These are phyloP conservation scores for Regulus satrapa DNA, from an alignment of 2,113 vertebrate species.

Conservation along the genomic window DNA sequence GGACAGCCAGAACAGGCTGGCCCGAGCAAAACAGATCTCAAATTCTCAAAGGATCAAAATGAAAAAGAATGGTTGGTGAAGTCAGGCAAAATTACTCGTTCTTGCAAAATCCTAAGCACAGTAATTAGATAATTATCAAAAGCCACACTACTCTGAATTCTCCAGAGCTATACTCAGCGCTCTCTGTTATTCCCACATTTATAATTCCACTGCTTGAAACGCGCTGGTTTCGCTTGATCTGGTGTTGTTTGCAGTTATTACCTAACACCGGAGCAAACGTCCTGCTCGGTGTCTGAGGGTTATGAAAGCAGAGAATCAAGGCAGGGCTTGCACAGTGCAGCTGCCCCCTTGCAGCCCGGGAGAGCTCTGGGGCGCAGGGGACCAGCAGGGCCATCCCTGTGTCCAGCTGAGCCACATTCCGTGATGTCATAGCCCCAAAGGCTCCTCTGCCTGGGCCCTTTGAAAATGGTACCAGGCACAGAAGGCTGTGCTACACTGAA, in stretches of 20 bases:
- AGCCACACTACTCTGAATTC: not conserved
- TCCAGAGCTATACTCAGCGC: not conserved
- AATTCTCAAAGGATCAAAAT: not conserved
- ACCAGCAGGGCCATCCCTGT: not conserved
- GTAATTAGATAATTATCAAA: not conserved
- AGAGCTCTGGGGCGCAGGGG: not conserved
- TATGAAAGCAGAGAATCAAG: not conserved
- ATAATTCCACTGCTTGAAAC: not conserved
- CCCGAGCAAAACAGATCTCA: not conserved
- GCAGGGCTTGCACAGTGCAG: not conserved
- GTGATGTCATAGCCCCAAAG: conserved; percentile 31
- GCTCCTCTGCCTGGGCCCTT: not conserved
- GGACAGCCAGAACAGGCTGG: not conserved
- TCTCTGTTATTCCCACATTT: not conserved
- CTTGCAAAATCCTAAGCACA: not conserved
- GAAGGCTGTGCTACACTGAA: not conserved
- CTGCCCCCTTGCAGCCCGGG: not conserved
- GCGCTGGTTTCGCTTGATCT: not conserved
- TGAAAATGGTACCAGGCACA: conserved; percentile 41
- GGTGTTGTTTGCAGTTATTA: not conserved
- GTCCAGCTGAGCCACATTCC: not conserved
- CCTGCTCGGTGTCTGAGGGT: not conserved
- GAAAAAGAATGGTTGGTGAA: not conserved
- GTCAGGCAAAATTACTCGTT: not conserved
- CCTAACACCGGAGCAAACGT: not conserved